Conservation (phyloP, 2,797 vertebrate species). For the Chloroceryle amazona region DNA sequence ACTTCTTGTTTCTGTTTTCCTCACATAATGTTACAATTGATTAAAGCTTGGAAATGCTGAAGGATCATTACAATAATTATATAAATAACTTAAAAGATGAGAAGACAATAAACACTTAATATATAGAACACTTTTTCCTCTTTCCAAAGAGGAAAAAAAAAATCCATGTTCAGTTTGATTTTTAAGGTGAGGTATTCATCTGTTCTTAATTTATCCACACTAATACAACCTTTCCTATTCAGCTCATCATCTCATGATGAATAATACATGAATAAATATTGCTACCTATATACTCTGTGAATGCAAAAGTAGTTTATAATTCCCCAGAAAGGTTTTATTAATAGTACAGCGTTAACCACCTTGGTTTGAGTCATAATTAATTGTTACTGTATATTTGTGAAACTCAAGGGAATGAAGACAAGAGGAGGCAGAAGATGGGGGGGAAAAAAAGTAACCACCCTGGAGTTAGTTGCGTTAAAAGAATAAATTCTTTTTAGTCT, state of each 20-base stretch:
- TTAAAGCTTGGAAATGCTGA: background rate
- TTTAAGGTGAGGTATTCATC: constrained; percentile 18
- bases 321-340: constrained; percentile 59
- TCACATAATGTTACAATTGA: background rate
- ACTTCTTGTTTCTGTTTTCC: background rate
- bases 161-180: background rate
- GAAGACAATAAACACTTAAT: background rate
- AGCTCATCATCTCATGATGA: constrained; percentile 61
- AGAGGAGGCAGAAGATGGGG: background rate
- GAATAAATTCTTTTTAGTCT: constrained; percentile 60
- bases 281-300: constrained; percentile 15
- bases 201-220: constrained; percentile 52
- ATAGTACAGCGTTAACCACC: constrained; percentile 53
- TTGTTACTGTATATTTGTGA: constrained; percentile 63
- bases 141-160: background rate
- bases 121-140: background rate
- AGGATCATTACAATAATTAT: background rate
- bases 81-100: background rate
- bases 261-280: constrained; percentile 64
- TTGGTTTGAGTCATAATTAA: constrained; percentile 63
- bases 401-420: constrained; percentile 40
- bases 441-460: background rate
- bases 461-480: constrained; percentile 33
- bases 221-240: constrained; percentile 8
- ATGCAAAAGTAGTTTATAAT: constrained; percentile 46